Evolutionary conservation across 2,888 invertebrate genomes (phyloP), one percentile per base, ranked within the genome.

Genomic region (Lysandra coridon): DNA sequence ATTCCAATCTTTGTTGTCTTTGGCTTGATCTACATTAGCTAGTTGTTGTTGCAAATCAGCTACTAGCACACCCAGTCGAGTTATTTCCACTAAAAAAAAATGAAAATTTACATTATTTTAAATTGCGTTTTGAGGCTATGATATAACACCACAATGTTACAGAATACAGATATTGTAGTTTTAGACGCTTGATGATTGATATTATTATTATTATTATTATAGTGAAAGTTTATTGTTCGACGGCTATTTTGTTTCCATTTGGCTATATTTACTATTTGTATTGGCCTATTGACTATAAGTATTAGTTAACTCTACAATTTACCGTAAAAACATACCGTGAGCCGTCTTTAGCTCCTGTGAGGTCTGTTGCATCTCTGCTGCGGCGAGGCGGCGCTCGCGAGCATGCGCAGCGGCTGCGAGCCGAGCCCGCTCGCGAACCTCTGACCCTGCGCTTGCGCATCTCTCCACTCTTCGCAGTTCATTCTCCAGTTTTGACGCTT

Each of bases 371-470:
- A 91, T 84, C 79, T 94, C 94, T 1, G 88, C 89, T 10, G 88
- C 85, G 1, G 89, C 86, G n/a, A 92, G 87, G 4, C 91, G 89
- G n/a, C 91, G 83, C 79, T 93, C 93, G 4, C 94, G 88, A n/a
- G 89, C 88, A 79, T 93, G 92, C 30, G 93, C 93, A 0, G 92
- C 90, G 62, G 93, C 93, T 0, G 94, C 94, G n/a, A 94, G 84
- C 0, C 93, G 88, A 4, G 94, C 94, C 1, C 94, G 89, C 81
- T 91, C 91, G 0, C 93, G 88, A 74, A 94, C 84, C 83, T 93
- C 93, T 0, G 88, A 84, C 1, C 93, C 94, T 10, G 90, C 92
- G 79, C 88, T 85, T 2, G 91, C 93, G 81, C 91, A 88, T 10
- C 88, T 86, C 81, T 94, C 94, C 30, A 94, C 91, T 82, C 92